A percentile compares a stretch with the other conserved stretches of the same genome.
phyloP scores from a whole-genome alignment of 2,113 vertebrate species.

The Chionomys nivalis region DNA sequence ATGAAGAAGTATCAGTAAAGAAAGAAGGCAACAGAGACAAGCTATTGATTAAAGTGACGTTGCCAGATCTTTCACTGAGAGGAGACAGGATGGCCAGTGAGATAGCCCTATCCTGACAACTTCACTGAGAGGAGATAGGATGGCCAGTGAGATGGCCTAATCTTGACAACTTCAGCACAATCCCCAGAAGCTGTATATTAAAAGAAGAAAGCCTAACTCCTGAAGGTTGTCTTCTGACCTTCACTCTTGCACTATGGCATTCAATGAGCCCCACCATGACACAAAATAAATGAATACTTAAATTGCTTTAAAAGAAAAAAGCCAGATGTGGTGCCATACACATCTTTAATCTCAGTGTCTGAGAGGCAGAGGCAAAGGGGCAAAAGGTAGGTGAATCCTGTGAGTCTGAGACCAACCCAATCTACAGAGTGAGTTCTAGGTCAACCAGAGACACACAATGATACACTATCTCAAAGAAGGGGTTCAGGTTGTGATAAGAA shows the following conservation, averaged over 20 bases:
- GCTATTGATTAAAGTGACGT: not conserved
- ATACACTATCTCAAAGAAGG: not conserved
- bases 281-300: not conserved
- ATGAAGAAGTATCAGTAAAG: not conserved
- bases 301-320: not conserved
- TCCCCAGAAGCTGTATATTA: not conserved
- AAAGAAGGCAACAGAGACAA: slow-evolving; percentile 22
- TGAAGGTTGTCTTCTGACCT: not conserved
- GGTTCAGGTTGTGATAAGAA: not conserved
- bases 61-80: slow-evolving; percentile 29
- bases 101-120: too few relatives aligned
- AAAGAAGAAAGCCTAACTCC: not conserved
- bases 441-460: not conserved
- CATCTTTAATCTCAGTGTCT: not conserved
- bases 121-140: slow-evolving; percentile 20
- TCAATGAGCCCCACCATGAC: not conserved
- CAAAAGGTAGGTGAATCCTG: not conserved
- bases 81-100: not conserved
- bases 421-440: not conserved
- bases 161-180: too few relatives aligned
- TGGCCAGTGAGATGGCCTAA: not conserved
- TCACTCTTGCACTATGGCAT: not conserved
- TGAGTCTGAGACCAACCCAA: not conserved
- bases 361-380: not conserved
- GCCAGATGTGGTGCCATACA: not conserved